Evolutionary conservation across 2,113 vertebrate species (phyloP).

Genomic region (Mesoclemmys tuberculata): DNA sequence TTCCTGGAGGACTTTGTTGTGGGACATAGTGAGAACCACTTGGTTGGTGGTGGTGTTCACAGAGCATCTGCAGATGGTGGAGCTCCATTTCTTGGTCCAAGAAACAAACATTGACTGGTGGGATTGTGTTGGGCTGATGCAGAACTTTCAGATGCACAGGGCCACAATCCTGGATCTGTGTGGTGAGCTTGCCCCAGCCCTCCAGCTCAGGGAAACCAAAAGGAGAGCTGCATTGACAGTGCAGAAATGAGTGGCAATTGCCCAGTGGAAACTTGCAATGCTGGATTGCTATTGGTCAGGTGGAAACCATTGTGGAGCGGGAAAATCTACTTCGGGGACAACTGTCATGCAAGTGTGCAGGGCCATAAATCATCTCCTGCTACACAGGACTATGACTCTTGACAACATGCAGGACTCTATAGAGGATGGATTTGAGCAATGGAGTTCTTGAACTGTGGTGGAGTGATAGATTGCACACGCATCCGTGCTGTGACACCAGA

Average conservation of each 20-base stretch:
- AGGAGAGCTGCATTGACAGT: not conserved
- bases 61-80: not conserved
- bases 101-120: not conserved
- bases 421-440: not conserved
- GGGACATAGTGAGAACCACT: not conserved
- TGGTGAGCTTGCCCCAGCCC: too few species aligned
- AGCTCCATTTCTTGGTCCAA: too few species aligned
- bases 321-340: not conserved
- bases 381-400: too few species aligned
- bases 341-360: not conserved
- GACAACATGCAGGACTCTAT: too few species aligned
- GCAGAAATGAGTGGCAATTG: not conserved
- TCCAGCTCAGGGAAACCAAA: too few species aligned
- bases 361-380: not conserved
- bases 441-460: not conserved
- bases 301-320: not conserved
- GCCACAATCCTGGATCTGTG: not conserved
- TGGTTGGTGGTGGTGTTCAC: not conserved
- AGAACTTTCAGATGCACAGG: not conserved
- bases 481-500: not conserved
- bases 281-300: not conserved
- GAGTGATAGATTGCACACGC: not conserved
- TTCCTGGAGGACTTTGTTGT: not conserved
- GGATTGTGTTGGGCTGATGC: not conserved
- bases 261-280: too few species aligned